Evolutionary conservation across 2,888 invertebrate genomes (phyloP), one percentile per base, ranked within the genome.

Genomic region (Tenthredo mesomela): DNA sequence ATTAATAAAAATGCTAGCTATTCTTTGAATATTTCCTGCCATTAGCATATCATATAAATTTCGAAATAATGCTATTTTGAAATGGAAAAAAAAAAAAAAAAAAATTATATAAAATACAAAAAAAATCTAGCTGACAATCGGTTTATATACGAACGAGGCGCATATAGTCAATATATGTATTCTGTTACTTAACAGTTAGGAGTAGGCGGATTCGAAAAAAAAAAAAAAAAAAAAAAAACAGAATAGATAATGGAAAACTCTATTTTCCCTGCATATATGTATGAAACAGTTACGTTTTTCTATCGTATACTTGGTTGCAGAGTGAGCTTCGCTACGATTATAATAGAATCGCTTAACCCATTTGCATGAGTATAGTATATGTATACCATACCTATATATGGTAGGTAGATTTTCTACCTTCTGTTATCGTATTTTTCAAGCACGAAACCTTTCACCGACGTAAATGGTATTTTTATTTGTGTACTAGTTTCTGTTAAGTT

Each of bases 321-420:
- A 73, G 71, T 18, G 70, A 33, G 43, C 43, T 43, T 37, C 43
- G 71, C 40, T 12, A 43, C n/a, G 71, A 73, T 73, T 37, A 73
- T 43, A 73, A 43, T 73, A 43, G 71, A 73, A 73, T 73, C 71
- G 71, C 43, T 73, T 73, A 73, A 73, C 71, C 71, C 37, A 73
- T 73, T 73, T 73, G 21, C 71, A 40, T 12, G 43, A 73, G 71
- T 43, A 10, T 47, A 15, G 47, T 15, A 47, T 47, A 47, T n/a
- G n/a, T n/a, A n/a, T n/a, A n/a, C n/a, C n/a, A n/a, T 73, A 21
- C 1, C 5, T 40, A 29, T 29, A 29, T n/a, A 40, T 37, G 37
- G 2, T 21, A 43, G 5, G 71, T 43, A 43, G 71, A 73, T 71
- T 71, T 43, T 71, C 43, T 43, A 73, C 71, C 40, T 73, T 21